These are phyloP conservation scores for Cotesia congregata DNA, from an alignment of 2,888 invertebrate species.

Conservation along the genomic window DNA sequence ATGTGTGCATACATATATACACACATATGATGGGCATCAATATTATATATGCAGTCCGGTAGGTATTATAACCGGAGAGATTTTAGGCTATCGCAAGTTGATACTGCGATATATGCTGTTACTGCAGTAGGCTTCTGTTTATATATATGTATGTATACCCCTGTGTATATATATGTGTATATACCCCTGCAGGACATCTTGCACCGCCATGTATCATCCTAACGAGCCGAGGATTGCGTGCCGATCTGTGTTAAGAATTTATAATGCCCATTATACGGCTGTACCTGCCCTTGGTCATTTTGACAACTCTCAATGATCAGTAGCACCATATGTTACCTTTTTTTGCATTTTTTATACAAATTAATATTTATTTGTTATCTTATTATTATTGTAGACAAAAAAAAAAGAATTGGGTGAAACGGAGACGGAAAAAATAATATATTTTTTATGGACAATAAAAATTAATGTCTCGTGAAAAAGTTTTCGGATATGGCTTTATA, in stretches of 20 bases:
- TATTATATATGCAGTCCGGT: neutral
- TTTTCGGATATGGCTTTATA: no score
- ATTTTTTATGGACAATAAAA: no score
- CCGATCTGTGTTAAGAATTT: slow-evolving; percentile 70
- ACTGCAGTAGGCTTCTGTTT: slow-evolving; percentile 1
- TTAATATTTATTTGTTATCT: neutral
- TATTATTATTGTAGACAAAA: neutral
- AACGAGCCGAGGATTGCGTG: slow-evolving; percentile 70
- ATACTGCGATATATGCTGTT: neutral
- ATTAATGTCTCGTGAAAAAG: no score
- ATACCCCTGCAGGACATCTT: slow-evolving; percentile 63
- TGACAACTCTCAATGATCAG: neutral
- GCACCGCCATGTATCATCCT: slow-evolving; percentile 67
- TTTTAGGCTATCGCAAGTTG: neutral
- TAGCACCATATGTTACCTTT: neutral
- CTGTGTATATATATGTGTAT: slow-evolving; percentile 46
- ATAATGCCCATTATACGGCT: slow-evolving; percentile 55
- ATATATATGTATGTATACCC: slow-evolving; percentile 42
- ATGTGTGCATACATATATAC: slow-evolving; percentile 11
- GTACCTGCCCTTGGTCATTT: slow-evolving; percentile 11
- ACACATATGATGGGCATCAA: neutral
- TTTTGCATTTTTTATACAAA: slow-evolving; percentile 10
- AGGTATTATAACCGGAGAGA: neutral
- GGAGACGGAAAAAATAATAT: no score
- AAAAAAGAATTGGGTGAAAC: no score